Base-by-base conservation (phyloP, 2,113 vertebrate species). In the Vulpes lagopus region DNA sequence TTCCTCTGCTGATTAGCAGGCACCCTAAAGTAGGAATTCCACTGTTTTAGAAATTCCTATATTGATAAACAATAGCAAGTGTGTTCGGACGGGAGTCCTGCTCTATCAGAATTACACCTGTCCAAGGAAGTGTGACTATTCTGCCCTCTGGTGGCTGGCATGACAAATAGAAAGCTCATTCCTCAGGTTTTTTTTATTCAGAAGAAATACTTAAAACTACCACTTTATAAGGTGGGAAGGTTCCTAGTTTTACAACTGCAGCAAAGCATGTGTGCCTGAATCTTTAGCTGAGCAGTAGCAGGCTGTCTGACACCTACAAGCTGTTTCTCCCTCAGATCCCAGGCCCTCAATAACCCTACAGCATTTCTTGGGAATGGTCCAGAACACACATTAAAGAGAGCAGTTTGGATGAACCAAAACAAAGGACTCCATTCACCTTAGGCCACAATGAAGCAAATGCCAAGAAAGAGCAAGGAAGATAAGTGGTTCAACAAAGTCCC, bases 361-460 rank as follows among this genome's bases (percentile, higher is more conserved):
- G 64, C 85, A 82, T 59, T 93, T 93, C 73, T 91, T 94, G 93
- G 82, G 69, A 94, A 87, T 84, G 27, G 35, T 97, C 96, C 94
- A 97, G 79, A 94, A 93, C n/a, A 96, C 69, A 96, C 76, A 89
- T 88, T 95, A 81, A 79, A 93, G 38, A 97, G 12, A 86, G 71
- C 85, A 95, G 76, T 78, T 78, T 88, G 69, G 81, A 91, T 83
- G 74, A 97, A 92, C 19, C 71, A 86, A 94, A 93, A 95, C 51
- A 89, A 97, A 94, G 76, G 17, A 76, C 92, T 95, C 57, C 80
- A 97, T 96, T 96, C 69, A 96, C 67, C 62, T 92, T 60, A 87
- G 69, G 79, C 73, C 57, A 81, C 43, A 91, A 73, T 78, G 64
- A 95, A 90, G 57, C 79, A 95, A 92, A 96, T 14, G 3, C 74